These are phyloP conservation scores for Zygaena filipendulae DNA, from an alignment of 2,888 invertebrate species.

Conservation along the genomic window DNA sequence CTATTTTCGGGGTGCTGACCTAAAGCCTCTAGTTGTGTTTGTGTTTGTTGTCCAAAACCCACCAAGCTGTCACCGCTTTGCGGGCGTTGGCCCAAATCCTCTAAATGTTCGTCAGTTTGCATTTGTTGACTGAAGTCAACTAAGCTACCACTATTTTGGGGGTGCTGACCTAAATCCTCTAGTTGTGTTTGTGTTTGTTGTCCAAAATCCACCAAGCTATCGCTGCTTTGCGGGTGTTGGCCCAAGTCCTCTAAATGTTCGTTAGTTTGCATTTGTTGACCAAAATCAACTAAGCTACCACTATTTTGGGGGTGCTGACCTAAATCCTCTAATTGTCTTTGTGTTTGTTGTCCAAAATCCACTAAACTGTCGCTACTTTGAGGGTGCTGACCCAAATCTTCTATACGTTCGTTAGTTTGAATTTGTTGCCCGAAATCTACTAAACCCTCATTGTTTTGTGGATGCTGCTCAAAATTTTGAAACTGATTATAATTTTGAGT, in stretches of 20 bases:
- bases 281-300: conserved; percentile 21
- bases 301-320: conserved; percentile 23
- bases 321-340: conserved; percentile 21
- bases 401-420: conserved; percentile 20
- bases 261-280: conserved; percentile 24
- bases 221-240: too few relatives aligned
- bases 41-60: conserved; percentile 18
- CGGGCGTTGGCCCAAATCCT: conserved; percentile 22
- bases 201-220: conserved; percentile 23
- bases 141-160: too few relatives aligned
- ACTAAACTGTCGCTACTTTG: conserved; percentile 25
- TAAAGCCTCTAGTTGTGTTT: conserved; percentile 22
- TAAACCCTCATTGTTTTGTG: conserved; percentile 17
- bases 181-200: conserved; percentile 26
- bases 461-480: conserved; percentile 22
- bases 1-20: conserved; percentile 23
- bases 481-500: conserved; percentile 17
- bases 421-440: conserved; percentile 26
- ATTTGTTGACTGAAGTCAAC: too few relatives aligned
- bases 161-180: conserved; percentile 24
- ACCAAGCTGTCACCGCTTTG: conserved; percentile 18
- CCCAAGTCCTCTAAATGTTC: too few relatives aligned
- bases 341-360: conserved; percentile 28
- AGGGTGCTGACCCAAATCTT: too few relatives aligned
- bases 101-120: conserved; percentile 16